Percentiles rank a stretch among this genome's conserved stretches.
phyloP scores from a whole-genome alignment of 1,140 invertebrate genomes.

The Trissolcus basalis region DNA sequence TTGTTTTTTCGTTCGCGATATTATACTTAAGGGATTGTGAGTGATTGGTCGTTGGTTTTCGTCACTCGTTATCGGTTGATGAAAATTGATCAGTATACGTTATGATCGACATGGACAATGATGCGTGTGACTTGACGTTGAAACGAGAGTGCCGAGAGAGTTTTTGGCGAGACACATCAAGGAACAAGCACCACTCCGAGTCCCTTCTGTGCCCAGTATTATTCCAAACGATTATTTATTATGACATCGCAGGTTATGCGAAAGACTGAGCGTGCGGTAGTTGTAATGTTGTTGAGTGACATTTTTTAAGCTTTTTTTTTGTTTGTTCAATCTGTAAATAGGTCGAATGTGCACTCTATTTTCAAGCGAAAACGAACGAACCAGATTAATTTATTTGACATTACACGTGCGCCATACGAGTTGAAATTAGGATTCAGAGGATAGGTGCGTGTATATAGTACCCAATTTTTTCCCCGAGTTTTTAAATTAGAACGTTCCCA shows the following conservation, averaged over 20 bases:
- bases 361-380: conserved; percentile 5
- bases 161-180: conserved; percentile 17
- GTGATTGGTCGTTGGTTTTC: neutral
- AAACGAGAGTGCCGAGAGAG: neutral
- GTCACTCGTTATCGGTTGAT: neutral
- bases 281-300: neutral
- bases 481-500: conserved; percentile 21
- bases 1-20: neutral
- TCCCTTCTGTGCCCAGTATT: conserved; percentile 67
- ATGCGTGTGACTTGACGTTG: neutral
- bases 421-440: conserved; percentile 7
- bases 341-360: conserved; percentile 21
- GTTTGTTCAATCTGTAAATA: conserved; percentile 28
- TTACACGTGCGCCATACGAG: conserved; percentile 26
- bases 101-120: conserved; percentile 1
- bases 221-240: conserved; percentile 68
- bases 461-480: neutral
- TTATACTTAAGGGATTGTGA: neutral
- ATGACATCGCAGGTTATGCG: conserved; percentile 52
- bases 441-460: conserved; percentile 48
- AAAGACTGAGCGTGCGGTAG: conserved; percentile 65
- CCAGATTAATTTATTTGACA: conserved; percentile 53
- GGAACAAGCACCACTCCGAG: conserved; percentile 33
- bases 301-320: conserved; percentile 2
- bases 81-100: neutral